Evolutionary conservation across 2,888 invertebrate species (phyloP).

Genomic region (Cosmopolites sordidus): DNA sequence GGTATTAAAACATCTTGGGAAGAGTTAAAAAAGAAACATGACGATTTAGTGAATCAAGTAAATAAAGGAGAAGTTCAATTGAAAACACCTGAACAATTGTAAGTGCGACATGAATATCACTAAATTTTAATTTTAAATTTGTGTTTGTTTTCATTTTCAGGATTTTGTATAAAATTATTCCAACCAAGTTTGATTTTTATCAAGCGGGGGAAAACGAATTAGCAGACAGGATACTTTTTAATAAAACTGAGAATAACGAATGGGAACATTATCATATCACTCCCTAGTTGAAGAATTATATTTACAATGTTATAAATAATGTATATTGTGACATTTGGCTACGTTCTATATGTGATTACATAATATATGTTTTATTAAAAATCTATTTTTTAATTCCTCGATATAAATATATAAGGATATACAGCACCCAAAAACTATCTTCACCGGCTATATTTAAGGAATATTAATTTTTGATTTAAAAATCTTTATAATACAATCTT

Average conservation of each 20-base stretch:
- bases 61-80: slow-evolving; percentile 8
- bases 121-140: too few species aligned
- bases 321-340: too few species aligned
- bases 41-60: slow-evolving; percentile 10
- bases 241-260: neutral
- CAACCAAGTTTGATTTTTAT: slow-evolving; percentile 15
- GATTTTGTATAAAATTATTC: slow-evolving; percentile 13
- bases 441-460: too few species aligned
- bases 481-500: too few species aligned
- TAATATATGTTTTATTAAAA: too few species aligned
- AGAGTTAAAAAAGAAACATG: slow-evolving; percentile 11
- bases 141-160: slow-evolving; percentile 3
- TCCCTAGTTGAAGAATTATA: too few species aligned
- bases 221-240: slow-evolving; percentile 17
- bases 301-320: too few species aligned
- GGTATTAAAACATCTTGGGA: slow-evolving; percentile 13
- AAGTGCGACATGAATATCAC: neutral
- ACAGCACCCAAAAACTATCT: too few species aligned
- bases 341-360: too few species aligned
- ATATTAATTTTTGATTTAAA: too few species aligned
- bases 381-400: too few species aligned
- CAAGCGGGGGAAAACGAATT: slow-evolving; percentile 13
- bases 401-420: too few species aligned
- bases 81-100: slow-evolving; percentile 10
- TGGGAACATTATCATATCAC: slow-evolving; percentile 16